These are phyloP conservation scores for Colaptes auratus DNA, from an alignment of 2,113 vertebrate species.

Conservation along the genomic window DNA sequence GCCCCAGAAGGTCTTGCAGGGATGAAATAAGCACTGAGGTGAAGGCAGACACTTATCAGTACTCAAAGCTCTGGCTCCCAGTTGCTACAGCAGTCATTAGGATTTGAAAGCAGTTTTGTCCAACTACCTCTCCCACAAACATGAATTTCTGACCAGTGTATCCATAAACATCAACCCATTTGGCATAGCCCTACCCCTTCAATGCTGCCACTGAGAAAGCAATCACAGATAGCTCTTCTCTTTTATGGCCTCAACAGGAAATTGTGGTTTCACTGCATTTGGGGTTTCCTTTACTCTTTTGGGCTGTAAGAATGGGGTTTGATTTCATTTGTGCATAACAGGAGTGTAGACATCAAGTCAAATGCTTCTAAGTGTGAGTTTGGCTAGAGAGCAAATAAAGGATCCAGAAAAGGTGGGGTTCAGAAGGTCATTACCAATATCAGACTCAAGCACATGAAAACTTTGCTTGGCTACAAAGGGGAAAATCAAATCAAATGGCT, in stretches of 20 bases:
- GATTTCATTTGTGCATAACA: background rate
- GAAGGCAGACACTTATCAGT: background rate
- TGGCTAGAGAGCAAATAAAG: constrained; percentile 2
- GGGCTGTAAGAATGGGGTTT: background rate
- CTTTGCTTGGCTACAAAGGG: background rate
- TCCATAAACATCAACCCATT: constrained; percentile 2
- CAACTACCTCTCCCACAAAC: background rate
- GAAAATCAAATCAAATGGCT: constrained; percentile 9
- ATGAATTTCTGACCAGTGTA: background rate
- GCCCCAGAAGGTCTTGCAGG: background rate
- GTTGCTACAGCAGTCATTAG: background rate
- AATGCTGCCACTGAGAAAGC: constrained; percentile 5
- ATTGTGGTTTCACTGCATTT: constrained; percentile 15
- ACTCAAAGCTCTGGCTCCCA: background rate
- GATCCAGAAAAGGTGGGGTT: background rate
- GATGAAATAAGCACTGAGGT: background rate
- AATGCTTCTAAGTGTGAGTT: background rate
- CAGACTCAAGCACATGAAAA: background rate
- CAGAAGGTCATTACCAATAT: background rate
- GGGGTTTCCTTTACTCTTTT: constrained; percentile 2
- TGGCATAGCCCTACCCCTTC: background rate
- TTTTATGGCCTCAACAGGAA: constrained; percentile 39
- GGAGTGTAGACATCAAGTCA: background rate
- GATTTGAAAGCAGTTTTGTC: constrained; percentile 18
- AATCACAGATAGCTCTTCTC: constrained; percentile 23